Conservation (phyloP, 1,140 invertebrate genomes). For the Telenomus remus region DNA sequence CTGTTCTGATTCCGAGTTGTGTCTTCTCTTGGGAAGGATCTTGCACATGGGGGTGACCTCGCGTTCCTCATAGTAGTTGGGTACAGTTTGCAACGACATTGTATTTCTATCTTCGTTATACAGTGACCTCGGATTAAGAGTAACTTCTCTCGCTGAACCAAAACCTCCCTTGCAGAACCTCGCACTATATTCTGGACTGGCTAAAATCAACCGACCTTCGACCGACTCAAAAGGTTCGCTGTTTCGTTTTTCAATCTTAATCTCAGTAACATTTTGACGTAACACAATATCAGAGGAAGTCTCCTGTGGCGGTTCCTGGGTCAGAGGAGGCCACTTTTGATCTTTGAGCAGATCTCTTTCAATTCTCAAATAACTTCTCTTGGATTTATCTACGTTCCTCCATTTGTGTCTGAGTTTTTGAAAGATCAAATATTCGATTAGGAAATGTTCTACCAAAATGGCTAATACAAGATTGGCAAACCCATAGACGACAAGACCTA, state of each 20-base stretch:
- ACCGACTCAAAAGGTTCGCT: constrained; percentile 56
- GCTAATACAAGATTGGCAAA: constrained; percentile 76
- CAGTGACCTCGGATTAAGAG: constrained; percentile 68
- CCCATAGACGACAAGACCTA: constrained; percentile 76
- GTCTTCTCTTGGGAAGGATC: constrained; percentile 59
- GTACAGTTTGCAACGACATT: constrained; percentile 70
- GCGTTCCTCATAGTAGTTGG: constrained; percentile 65
- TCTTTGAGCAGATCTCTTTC: constrained; percentile 77
- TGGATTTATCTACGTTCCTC: constrained; percentile 78
- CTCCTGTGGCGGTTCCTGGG: constrained; percentile 69
- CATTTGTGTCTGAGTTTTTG: constrained; percentile 76
- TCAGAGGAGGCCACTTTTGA: constrained; percentile 78
- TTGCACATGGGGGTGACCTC: constrained; percentile 27
- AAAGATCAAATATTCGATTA: constrained; percentile 78
- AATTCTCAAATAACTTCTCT: constrained; percentile 78
- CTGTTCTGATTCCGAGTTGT: constrained; percentile 72
- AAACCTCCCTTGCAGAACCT: constrained; percentile 54
- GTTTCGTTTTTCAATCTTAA: constrained; percentile 70
- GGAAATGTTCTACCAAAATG: constrained; percentile 77
- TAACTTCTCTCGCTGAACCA: constrained; percentile 71
- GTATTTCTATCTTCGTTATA: constrained; percentile 69
- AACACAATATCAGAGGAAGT: constrained; percentile 64
- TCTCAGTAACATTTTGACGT: constrained; percentile 70
- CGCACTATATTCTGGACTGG: constrained; percentile 31
- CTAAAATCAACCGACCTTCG: constrained; percentile 43